Base-by-base conservation (phyloP, 1,140 invertebrate genomes). In the Cataglyphis hispanica region DNA sequence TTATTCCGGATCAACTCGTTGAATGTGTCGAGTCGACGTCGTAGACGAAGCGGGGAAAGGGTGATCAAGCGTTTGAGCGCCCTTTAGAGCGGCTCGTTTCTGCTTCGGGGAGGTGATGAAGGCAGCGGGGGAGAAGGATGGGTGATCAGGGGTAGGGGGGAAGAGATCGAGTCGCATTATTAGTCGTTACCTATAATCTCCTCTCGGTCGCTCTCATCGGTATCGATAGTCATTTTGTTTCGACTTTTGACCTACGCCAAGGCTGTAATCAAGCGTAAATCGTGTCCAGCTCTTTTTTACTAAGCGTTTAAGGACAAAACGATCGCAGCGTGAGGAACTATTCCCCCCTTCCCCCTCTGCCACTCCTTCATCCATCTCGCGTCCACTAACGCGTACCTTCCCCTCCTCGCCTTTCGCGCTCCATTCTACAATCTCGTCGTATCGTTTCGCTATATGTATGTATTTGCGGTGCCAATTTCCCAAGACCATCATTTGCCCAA, bases 171-270 rank as follows among this genome's bases (percentile, higher is more conserved):
- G 87, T 81, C 84, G 76, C 92, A 92, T 93, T 90, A 94, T 94
- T 94, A 94, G 93, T 89, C 88, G 92, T 95, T 95, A 93, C 84
- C 93, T 89, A 85, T 91, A 93, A 93, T 94, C 91, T 87, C 63
- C 84, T 84, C 86, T 89, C 89, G 89, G 84, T 91, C 86, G 88
- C 84, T 91, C 90, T 78, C 92, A 91, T 92, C 88, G 78, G 72
- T 87, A 92, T 94, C 92, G 85, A 92, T 91, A 90, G 85, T 93
- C 88, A 92, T 93, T 92, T 93, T 70, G 86, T 81, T 60, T 34
- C 93, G 91, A 95, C 93, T 91, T 92, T 92, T 94, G 94, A 94
- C 92, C 94, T 22, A 60, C 64, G 74, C 27, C 72, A 61, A 67
- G 74, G 78, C 91, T 92, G 86, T 92, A 93, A 94, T 94, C 92